A percentile compares a stretch with the other conserved stretches of the same genome.
Evolutionary conservation across 2,888 invertebrate genomes (phyloP).

Genomic region (Drosophila buzzatii): DNA sequence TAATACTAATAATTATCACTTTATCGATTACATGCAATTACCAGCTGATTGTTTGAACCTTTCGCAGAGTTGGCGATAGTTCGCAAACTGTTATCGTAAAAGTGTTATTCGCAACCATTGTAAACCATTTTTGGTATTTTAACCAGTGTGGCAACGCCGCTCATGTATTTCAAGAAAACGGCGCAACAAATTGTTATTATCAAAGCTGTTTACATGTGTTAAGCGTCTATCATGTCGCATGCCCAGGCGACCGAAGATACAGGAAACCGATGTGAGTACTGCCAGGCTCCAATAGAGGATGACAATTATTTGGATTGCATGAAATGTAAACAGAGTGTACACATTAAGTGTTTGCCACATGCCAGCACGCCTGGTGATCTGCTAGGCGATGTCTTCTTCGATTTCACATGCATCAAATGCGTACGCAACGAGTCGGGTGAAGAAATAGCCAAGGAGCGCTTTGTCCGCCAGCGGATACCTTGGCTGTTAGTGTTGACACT

Average conservation of each 20-base stretch:
- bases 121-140: conserved; percentile 24
- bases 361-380: conserved; percentile 90
- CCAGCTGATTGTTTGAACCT: too few species aligned
- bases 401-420: conserved; percentile 89
- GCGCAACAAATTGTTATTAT: conserved; percentile 32
- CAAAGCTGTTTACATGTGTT: conserved; percentile 32
- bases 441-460: conserved; percentile 86
- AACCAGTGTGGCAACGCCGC: conserved; percentile 31
- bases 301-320: conserved; percentile 87
- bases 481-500: conserved; percentile 92
- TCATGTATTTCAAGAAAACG: conserved; percentile 17
- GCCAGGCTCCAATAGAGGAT: conserved; percentile 60
- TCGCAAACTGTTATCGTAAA: too few species aligned
- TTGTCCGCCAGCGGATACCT: conserved; percentile 89
- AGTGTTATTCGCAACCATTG: too few species aligned
- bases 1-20: too few species aligned
- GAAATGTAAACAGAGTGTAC: conserved; percentile 88
- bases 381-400: conserved; percentile 91
- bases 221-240: conserved; percentile 27
- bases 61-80: too few species aligned
- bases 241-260: conserved; percentile 5
- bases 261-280: conserved; percentile 51
- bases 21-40: too few species aligned
- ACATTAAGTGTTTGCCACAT: conserved; percentile 88
- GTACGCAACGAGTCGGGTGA: conserved; percentile 85